Evolutionary conservation across 2,113 vertebrate species (phyloP).

Genomic region (Nyctereutes procyonoides): DNA sequence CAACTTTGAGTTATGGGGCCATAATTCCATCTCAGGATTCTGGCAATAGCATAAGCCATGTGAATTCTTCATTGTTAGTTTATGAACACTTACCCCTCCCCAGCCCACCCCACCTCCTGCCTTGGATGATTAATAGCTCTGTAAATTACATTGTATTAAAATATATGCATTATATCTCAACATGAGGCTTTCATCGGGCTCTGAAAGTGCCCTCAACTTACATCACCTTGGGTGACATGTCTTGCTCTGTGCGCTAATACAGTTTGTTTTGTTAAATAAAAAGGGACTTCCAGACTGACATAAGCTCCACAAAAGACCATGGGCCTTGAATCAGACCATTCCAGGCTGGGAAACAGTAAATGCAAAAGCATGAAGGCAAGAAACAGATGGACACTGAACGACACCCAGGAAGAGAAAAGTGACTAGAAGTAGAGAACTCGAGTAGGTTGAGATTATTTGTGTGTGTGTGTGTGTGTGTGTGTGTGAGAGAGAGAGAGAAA

Average conservation of each 20-base stretch:
- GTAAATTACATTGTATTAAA: conserved; percentile 81
- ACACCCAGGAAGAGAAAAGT: not conserved
- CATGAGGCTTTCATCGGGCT: conserved; percentile 46
- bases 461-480: not conserved
- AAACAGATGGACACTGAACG: not conserved
- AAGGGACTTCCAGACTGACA: not conserved
- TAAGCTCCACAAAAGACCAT: not conserved
- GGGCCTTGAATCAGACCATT: not conserved
- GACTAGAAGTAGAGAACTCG: not conserved
- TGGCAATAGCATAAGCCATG: conserved; percentile 74
- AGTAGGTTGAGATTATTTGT: not conserved
- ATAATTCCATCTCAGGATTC: conserved; percentile 82
- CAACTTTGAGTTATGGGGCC: conserved; percentile 81
- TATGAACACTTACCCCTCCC: conserved; percentile 76
- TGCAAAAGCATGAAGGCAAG: conserved; percentile 3
- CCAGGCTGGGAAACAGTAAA: not conserved
- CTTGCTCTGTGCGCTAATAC: conserved; percentile 29
- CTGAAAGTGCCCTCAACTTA: conserved; percentile 54
- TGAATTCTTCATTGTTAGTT: conserved; percentile 81
- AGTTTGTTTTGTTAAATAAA: conserved; percentile 55
- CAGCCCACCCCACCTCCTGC: conserved; percentile 28
- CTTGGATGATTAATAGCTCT: conserved; percentile 80
- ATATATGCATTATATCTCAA: conserved; percentile 67
- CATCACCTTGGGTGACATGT: not conserved
- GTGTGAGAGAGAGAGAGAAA: not conserved